Evolutionary conservation across 2,113 vertebrate genomes (phyloP).

Genomic region (Grus americana): DNA sequence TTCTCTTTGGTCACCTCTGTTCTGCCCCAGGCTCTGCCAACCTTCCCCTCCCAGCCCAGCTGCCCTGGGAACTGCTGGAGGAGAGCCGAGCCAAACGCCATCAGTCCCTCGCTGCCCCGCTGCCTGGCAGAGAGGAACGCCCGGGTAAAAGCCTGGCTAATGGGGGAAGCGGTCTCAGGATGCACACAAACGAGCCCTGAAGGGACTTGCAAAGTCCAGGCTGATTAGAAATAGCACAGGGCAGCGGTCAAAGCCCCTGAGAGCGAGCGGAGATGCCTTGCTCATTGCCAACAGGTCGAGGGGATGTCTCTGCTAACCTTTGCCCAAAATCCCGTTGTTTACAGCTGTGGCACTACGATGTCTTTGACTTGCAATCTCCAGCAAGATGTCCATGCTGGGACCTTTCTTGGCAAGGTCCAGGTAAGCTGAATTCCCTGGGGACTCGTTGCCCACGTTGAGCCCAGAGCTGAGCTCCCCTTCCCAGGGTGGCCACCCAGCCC

Average conservation of each 20-base stretch:
- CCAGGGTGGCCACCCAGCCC: neutral
- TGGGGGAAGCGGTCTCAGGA: neutral
- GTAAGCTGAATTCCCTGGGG: neutral
- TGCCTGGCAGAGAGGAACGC: neutral
- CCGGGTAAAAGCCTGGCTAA: neutral
- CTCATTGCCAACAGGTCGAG: neutral
- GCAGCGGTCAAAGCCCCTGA: neutral
- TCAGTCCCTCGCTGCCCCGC: neutral
- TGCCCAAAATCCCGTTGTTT: rapidly evolving
- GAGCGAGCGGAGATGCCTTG: neutral
- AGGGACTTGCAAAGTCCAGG: neutral
- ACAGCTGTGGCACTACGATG: neutral
- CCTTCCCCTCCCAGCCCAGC: neutral
- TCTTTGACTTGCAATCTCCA: neutral
- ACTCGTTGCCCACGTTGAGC: neutral
- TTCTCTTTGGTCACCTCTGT: neutral
- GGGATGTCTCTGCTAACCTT: neutral
- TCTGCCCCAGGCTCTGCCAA: neutral
- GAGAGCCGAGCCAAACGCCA: neutral
- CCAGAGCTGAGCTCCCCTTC: neutral
- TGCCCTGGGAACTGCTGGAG: neutral
- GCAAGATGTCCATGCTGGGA: neutral
- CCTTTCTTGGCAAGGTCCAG: neutral
- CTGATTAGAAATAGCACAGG: neutral
- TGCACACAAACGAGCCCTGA: neutral